Base-by-base conservation (phyloP, 2,113 vertebrate species). In the Epinephelus fuscoguttatus region DNA sequence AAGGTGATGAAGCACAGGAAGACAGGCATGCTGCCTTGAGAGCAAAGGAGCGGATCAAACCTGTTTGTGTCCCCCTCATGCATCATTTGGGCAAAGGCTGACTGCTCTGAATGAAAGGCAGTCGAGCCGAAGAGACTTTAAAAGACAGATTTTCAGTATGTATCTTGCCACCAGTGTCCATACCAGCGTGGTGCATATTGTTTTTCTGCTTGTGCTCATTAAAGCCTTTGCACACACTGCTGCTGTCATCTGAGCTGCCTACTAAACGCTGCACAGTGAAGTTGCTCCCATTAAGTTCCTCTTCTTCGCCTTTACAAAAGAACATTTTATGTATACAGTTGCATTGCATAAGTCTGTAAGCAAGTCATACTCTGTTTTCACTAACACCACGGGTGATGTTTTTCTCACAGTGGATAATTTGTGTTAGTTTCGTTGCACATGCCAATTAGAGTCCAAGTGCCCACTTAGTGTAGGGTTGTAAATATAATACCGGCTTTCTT, bases 341-440 rank as follows among this genome's bases (percentile, higher is more conserved):
- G 17, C 40, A 76, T 67, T 55, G 62, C 8, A 23, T 25, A 53
- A 63, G 55, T 10, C 37, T 50, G 61, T 49, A 50, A 57, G n/a
- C 12, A n/a, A 81, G 62, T 78, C 52, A 40, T 67, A 47, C 17
- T 57, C 80, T 76, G 74, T 84, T 85, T 77, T 84, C 75, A 72
- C 69, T 77, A 50, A 76, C 67, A 83, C 61, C 56, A 61, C 23
- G 64, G 50, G 71, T 78, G 57, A 70, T 84, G 57, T 85, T 89
- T 86, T 84, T 59, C 82, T 87, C 75, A 70, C 49, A 83, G 40
- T 30, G 75, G 63, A 55, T 81, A 76, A 78, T 89, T 91, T 86
- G 73, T 72, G 71, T 47, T 76, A 40, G 56, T 68, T 70, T 82
- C 33, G 62, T 47, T 82, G 76, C 60, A 63, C 45, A 91, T 83